Base-by-base conservation (phyloP, 2,888 invertebrate species). In the Heliconius ethilla region DNA sequence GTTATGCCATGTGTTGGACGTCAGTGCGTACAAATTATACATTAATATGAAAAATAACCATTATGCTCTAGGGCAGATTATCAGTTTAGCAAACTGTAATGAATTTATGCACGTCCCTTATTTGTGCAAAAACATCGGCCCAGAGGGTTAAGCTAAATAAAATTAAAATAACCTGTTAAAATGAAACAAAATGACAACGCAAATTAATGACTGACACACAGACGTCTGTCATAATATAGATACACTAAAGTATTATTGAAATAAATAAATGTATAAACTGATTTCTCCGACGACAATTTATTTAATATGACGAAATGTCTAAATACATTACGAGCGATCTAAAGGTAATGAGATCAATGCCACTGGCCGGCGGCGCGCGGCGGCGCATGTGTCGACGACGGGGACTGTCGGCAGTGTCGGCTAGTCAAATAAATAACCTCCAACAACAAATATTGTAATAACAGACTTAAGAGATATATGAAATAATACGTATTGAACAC, bases 381-480 rank as follows among this genome's bases (percentile, higher is more conserved):
- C 33, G 6, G 33, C 33, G 33, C 33, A 84, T 85, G 84, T 81
- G 86, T 88, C 89, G 90, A 86, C 88, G 85, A 85, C 85, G 82
- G 87, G 88, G 82, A 85, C 82, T 86, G 33, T 33, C 33, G 33
- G 33, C 33, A 33, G 33, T 86, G 89, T 87, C 89, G 89, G 88
- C 89, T 89, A 89, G 86, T 89, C 89, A 90, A 89, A 92, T 93
- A 92, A 93, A 92, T 92, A 90, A 91, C 86, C 81, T 88, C 86
- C 88, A 89, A 91, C 90, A 92, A 92, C 93, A 92, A 93, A 93
- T 93, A 92, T 93, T 92, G 91, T 92, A 92, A 92, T 92, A 92
- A 91, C 89, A 83, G 81, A 86, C 84, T 87, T 86, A 84, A 85
- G 82, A 85, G 81, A 81, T 75, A 83, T 84, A 79, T 83, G 82